Evolutionary conservation across 1,140 invertebrate species (phyloP), one percentile per base, ranked within the genome.

Genomic region (Tribolium madens): DNA sequence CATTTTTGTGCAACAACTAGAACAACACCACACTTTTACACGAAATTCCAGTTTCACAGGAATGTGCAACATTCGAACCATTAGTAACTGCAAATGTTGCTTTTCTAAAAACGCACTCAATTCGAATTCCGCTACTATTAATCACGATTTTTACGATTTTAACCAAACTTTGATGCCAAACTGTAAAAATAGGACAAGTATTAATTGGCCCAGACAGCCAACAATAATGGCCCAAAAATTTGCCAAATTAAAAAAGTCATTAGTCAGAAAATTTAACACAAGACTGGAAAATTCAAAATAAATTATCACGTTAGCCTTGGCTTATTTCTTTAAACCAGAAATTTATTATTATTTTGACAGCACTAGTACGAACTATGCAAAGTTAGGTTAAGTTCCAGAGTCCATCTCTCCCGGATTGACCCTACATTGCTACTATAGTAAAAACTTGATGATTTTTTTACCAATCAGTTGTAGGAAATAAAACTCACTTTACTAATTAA

Each of bases 51-150:
- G 52, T 57, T 57, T 18, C 52, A 21, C 5, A n/a, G 52, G 52
- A 57, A 57, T 57, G 14, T 21, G 10, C 17, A 17, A 21, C 52
- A 57, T 57, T 57, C 52, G 21, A 57, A 21, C 52, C 52, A 57
- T 57, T 57, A 21, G 52, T 17, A 50, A 14, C 48, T 50, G 48
- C 48, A 50, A 50, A 50, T 50, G 48, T 7, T 50, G 15, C 3
- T n/a, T n/a, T n/a, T n/a, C 6, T 17, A 4, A 10, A 50, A 18
- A 18, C 52, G 52, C 21, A 57, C 18, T 9, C 2, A 18, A 18
- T 21, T 53, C 15, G 52, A 21, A 53, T 57, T 57, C 52, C 52
- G 52, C 9, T 21, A 9, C 14, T 21, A 57, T 57, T 57, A 18
- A 57, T 57, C 14, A 57, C 18, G n/a, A n/a, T 4, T 42, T 10